These are phyloP conservation scores for Caranx melampygus DNA, from an alignment of 2,113 vertebrate species.

Conservation along the genomic window DNA sequence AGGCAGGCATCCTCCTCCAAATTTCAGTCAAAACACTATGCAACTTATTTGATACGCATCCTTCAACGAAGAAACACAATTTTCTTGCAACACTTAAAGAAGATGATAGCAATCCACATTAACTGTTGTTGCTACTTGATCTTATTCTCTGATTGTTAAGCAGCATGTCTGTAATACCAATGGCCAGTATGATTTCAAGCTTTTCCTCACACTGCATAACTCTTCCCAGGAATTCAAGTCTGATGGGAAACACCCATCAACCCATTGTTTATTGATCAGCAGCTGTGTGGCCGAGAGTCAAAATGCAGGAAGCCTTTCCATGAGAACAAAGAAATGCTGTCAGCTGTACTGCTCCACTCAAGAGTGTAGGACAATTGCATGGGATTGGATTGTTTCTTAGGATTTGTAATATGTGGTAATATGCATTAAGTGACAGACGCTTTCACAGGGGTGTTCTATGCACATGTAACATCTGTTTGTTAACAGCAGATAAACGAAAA, in stretches of 20 bases:
- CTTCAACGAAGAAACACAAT: too few relatives aligned
- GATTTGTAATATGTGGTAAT: background rate
- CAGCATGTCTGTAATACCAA: background rate
- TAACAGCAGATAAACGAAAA: background rate
- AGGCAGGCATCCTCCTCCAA: background rate
- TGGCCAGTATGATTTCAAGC: background rate
- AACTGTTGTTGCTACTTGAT: too few relatives aligned
- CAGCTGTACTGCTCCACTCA: background rate
- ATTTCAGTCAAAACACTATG: background rate
- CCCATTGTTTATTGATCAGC: conserved; percentile 5
- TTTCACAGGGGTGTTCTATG: too few relatives aligned
- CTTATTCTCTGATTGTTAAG: background rate
- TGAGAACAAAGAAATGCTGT: conserved; percentile 7
- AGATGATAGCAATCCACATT: too few relatives aligned
- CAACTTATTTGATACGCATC: background rate
- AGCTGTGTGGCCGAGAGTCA: background rate
- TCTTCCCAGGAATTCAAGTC: background rate
- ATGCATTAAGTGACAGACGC: background rate
- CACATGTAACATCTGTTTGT: background rate
- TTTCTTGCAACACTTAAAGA: too few relatives aligned
- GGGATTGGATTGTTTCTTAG: background rate
- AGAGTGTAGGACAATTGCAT: background rate
- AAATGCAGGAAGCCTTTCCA: conserved; percentile 11
- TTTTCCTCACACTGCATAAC: background rate
- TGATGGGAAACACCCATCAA: conserved; percentile 6